Percentiles rank a stretch among this genome's conserved stretches.
These are phyloP conservation scores for Jordanella pulchra DNA, from an alignment of 2,797 vertebrate species.

Conservation along the genomic window DNA sequence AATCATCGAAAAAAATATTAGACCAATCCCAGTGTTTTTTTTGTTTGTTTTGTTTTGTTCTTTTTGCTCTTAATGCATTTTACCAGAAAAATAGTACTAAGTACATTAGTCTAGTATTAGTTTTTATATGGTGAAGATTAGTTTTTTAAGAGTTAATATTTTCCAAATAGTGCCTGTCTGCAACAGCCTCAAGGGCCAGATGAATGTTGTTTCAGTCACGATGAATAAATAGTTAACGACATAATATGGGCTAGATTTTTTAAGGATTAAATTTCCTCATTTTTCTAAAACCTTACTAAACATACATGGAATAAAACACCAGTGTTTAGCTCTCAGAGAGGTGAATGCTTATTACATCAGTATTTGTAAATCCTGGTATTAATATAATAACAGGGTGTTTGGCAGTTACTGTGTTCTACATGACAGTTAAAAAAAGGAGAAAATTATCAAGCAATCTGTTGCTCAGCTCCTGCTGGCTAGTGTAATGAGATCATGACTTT, in stretches of 20 bases:
- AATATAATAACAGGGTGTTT: background rate
- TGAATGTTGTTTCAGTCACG: background rate
- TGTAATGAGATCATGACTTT: conserved; percentile 7
- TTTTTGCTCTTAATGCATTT: too few species aligned
- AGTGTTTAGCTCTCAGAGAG: background rate
- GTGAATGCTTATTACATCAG: background rate
- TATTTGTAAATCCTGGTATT: background rate
- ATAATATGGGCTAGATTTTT: background rate
- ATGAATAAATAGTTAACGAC: background rate
- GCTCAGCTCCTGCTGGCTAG: conserved; percentile 5
- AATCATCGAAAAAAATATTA: too few species aligned
- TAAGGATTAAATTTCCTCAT: background rate
- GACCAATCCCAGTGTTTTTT: too few species aligned
- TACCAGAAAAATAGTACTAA: background rate
- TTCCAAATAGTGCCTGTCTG: background rate
- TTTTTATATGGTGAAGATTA: background rate
- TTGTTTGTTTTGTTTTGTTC: too few species aligned
- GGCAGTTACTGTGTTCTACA: background rate
- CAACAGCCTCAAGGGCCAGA: background rate
- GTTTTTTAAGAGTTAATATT: too few species aligned
- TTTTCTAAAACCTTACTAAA: background rate
- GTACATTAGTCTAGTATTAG: background rate
- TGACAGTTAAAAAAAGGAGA: background rate
- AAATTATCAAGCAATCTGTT: background rate
- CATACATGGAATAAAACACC: background rate